phyloP scores from a whole-genome alignment of 1,140 invertebrate species.

The Bombus pyrosoma region DNA sequence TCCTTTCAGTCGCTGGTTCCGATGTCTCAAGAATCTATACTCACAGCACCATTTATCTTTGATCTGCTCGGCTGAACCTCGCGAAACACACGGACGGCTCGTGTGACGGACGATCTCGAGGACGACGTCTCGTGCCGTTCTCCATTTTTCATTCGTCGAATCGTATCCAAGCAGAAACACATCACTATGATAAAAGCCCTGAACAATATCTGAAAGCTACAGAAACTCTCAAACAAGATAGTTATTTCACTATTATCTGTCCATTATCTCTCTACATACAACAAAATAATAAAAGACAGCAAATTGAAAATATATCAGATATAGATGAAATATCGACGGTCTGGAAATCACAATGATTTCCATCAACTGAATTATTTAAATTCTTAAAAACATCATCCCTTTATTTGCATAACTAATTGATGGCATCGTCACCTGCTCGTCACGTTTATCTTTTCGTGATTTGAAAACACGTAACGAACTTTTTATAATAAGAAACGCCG shows the following conservation, averaged over 20 bases:
- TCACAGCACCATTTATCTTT: constrained; percentile 47
- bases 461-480: not conserved
- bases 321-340: not conserved
- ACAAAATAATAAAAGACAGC: not conserved
- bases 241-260: too few relatives aligned
- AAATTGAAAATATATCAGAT: not conserved
- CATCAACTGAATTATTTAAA: not conserved
- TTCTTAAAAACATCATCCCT: not conserved
- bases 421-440: too few relatives aligned
- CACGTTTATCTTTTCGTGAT: too few relatives aligned
- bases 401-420: not conserved
- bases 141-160: constrained; percentile 13
- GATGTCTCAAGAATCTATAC: constrained; percentile 47
- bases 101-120: too few relatives aligned
- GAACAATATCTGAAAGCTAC: not conserved
- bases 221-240: not conserved
- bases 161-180: not conserved
- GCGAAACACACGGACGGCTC: constrained; percentile 10
- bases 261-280: not conserved
- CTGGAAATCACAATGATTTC: too few relatives aligned
- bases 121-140: not conserved
- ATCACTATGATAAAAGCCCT: not conserved
- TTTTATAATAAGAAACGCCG: not conserved
- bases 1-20: constrained; percentile 38
- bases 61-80: constrained; percentile 43